Evolutionary conservation across 2,113 vertebrate species (phyloP).

Genomic region (Rallus limicola): DNA sequence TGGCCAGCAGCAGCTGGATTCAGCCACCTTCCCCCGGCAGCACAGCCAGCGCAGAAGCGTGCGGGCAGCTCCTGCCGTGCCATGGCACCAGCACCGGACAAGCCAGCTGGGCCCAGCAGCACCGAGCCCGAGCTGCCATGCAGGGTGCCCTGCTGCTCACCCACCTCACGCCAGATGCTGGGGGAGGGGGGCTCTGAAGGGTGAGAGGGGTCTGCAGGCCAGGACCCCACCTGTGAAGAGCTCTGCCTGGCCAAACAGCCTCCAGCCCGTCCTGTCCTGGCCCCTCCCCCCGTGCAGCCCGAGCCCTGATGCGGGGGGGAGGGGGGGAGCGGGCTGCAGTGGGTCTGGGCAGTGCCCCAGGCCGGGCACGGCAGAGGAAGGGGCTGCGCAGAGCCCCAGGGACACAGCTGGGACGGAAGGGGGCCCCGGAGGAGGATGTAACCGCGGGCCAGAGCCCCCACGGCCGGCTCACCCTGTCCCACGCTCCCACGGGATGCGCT

Average conservation of each 20-base stretch:
- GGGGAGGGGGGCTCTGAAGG: background rate
- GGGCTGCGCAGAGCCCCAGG: background rate
- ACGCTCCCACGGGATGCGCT: accelerated
- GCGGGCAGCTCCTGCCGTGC: background rate
- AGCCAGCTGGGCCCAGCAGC: background rate
- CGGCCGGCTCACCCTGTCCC: background rate
- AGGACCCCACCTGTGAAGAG: background rate
- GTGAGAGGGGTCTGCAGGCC: background rate
- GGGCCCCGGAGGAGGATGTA: background rate
- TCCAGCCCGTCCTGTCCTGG: accelerated
- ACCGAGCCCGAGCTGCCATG: background rate
- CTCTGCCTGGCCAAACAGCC: background rate
- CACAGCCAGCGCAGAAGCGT: background rate
- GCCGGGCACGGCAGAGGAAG: accelerated
- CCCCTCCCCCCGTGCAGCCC: background rate
- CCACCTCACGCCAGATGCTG: background rate
- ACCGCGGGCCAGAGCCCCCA: background rate
- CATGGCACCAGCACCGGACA: background rate
- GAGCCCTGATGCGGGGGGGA: too few relatives aligned
- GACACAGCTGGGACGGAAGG: background rate
- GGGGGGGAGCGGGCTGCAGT: background rate
- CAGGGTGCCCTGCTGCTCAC: accelerated
- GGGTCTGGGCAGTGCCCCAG: background rate
- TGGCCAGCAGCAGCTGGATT: background rate
- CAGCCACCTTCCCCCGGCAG: slow-evolving; percentile 11